Conservation (phyloP, 2,797 vertebrate species). For the Gymnoscopelus microlampas region DNA sequence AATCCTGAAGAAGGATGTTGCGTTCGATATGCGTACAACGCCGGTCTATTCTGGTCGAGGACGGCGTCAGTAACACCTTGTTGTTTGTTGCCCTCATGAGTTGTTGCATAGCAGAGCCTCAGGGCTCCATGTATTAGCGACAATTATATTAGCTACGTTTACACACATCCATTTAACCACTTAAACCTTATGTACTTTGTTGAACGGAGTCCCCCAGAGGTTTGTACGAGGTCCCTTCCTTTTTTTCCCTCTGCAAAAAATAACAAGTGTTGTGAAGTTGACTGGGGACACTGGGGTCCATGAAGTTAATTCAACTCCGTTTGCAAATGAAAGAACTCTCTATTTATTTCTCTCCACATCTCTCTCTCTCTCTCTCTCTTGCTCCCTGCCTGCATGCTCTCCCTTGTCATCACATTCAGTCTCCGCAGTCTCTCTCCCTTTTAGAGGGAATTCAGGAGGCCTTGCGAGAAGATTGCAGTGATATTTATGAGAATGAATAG, state of each 20-base stretch:
- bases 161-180: neutral
- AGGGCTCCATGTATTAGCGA: neutral
- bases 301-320: neutral
- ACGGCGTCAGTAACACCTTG: no score
- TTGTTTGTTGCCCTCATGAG: neutral
- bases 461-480: constrained; percentile 37
- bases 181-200: no score
- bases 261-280: neutral
- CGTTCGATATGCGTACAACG: neutral
- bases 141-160: neutral
- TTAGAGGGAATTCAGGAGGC: constrained; percentile 34
- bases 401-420: constrained; percentile 32
- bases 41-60: no score
- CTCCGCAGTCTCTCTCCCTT: constrained; percentile 24
- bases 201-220: neutral
- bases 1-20: neutral
- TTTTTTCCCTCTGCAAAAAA: no score
- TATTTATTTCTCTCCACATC: constrained; percentile 10
- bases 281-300: neutral
- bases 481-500: constrained; percentile 74
- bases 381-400: constrained; percentile 6
- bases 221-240: no score
- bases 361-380: neutral
- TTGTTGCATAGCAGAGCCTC: neutral
- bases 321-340: neutral